A percentile compares a stretch with the other conserved stretches of the same genome.
Evolutionary conservation across 2,113 vertebrate species (phyloP).

Genomic region (Xyliphius kryptos): DNA sequence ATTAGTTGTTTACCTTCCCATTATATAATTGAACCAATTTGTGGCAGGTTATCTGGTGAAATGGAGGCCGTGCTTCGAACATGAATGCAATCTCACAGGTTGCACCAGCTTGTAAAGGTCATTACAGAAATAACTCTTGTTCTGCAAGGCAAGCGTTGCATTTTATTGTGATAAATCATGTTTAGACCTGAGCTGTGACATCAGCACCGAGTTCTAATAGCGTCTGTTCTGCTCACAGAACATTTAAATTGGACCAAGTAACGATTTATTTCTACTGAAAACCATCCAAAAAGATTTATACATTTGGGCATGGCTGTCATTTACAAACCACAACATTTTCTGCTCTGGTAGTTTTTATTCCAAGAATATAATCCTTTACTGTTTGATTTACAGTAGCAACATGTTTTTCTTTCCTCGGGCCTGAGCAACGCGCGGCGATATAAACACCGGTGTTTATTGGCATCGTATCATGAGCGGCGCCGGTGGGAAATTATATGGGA

Average conservation of each 20-base stretch:
- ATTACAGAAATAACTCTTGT: conserved; percentile 12
- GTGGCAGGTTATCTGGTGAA: too few species aligned
- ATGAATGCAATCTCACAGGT: conserved; percentile 1
- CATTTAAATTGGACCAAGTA: neutral
- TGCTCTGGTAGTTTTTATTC: conserved; percentile 17
- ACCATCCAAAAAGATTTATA: conserved; percentile 11
- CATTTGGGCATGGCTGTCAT: neutral
- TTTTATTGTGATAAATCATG: conserved; percentile 6
- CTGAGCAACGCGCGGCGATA: conserved; percentile 7
- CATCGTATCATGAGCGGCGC: neutral
- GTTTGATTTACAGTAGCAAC: conserved; percentile 9
- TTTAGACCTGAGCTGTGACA: conserved; percentile 14
- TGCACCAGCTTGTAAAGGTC: conserved; percentile 17
- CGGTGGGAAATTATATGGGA: neutral
- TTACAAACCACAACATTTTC: conserved; percentile 5
- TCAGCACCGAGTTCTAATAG: neutral
- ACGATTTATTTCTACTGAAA: neutral
- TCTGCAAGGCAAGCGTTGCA: conserved; percentile 17
- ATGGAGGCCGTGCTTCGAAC: neutral
- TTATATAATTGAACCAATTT: too few species aligned
- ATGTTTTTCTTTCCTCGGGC: conserved; percentile 11
- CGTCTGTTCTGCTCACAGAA: neutral
- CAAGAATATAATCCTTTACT: neutral
- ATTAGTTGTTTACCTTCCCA: too few species aligned
- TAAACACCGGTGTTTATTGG: neutral